These are phyloP conservation scores for Adela reaumurella DNA, from an alignment of 2,888 invertebrate genomes.

Conservation along the genomic window DNA sequence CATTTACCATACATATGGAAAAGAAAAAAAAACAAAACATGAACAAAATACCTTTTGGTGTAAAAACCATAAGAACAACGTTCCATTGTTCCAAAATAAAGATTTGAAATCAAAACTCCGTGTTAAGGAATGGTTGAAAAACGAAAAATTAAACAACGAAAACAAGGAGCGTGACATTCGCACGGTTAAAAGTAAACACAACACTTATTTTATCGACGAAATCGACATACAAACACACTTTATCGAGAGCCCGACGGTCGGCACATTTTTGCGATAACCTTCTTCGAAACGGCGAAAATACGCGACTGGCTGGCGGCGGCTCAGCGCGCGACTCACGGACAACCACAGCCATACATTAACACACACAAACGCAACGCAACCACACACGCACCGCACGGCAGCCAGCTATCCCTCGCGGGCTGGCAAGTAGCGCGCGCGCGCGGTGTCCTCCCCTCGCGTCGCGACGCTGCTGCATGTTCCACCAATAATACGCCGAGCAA, in stretches of 20 bases:
- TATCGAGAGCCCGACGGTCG: slow-evolving; percentile 50
- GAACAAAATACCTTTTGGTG: slow-evolving; percentile 73
- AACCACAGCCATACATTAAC: no score
- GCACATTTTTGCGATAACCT: slow-evolving; percentile 51
- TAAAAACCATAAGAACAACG: slow-evolving; percentile 77
- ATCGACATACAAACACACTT: slow-evolving; percentile 58
- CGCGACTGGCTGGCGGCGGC: no score
- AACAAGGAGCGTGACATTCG: slow-evolving; percentile 53
- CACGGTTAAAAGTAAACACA: slow-evolving; percentile 56
- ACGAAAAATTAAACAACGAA: slow-evolving; percentile 47
- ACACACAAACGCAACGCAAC: no score
- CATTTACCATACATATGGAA: slow-evolving; percentile 39
- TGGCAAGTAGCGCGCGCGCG: no score
- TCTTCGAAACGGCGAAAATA: slow-evolving; percentile 14
- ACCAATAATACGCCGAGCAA: no score
- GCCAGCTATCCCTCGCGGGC: no score
- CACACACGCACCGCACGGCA: no score
- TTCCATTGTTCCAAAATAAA: slow-evolving; percentile 69
- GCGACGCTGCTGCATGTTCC: no score
- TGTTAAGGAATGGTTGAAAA: slow-evolving; percentile 50
- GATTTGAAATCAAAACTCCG: slow-evolving; percentile 53
- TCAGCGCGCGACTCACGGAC: no score
- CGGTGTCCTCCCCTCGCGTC: no score
- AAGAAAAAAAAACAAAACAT: slow-evolving; percentile 53
- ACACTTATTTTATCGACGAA: slow-evolving; percentile 55